These are phyloP conservation scores for Hoplostethus mediterraneus DNA, from an alignment of 2,797 vertebrate genomes.

Conservation along the genomic window DNA sequence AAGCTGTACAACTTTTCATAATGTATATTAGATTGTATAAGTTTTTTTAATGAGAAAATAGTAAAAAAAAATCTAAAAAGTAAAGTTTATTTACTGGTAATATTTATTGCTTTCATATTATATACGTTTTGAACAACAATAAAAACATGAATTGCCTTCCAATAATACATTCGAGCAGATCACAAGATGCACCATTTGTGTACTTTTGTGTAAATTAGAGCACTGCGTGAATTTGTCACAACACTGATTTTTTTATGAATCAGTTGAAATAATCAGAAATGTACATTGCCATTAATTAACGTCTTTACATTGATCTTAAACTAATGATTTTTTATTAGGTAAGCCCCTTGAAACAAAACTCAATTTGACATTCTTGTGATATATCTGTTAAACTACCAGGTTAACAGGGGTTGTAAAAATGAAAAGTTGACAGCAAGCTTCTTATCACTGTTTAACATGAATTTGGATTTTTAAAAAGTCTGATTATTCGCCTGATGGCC, in stretches of 20 bases:
- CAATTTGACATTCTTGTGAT: conserved; percentile 35
- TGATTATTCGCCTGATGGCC: conserved; percentile 18
- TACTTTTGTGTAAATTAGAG: conserved; percentile 69
- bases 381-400: conserved; percentile 41
- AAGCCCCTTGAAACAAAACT: conserved; percentile 48
- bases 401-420: conserved; percentile 39
- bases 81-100: conserved; percentile 86
- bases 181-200: conserved; percentile 67
- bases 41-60: conserved; percentile 87
- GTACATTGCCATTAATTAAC: conserved; percentile 61
- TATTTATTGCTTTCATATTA: conserved; percentile 87
- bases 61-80: conserved; percentile 81
- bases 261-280: conserved; percentile 59
- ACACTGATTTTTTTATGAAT: conserved; percentile 43
- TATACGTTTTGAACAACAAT: conserved; percentile 71
- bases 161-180: conserved; percentile 68
- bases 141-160: conserved; percentile 70
- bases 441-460: conserved; percentile 37
- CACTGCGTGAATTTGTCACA: conserved; percentile 71
- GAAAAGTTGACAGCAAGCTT: conserved; percentile 37
- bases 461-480: conserved; percentile 48
- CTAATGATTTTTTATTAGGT: conserved; percentile 48
- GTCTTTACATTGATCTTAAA: conserved; percentile 48
- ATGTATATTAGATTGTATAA: conserved; percentile 90
- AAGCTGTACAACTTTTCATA: conserved; percentile 90